Evolutionary conservation across 1,140 invertebrate genomes (phyloP).

Genomic region (Drosophila subpulchrella): DNA sequence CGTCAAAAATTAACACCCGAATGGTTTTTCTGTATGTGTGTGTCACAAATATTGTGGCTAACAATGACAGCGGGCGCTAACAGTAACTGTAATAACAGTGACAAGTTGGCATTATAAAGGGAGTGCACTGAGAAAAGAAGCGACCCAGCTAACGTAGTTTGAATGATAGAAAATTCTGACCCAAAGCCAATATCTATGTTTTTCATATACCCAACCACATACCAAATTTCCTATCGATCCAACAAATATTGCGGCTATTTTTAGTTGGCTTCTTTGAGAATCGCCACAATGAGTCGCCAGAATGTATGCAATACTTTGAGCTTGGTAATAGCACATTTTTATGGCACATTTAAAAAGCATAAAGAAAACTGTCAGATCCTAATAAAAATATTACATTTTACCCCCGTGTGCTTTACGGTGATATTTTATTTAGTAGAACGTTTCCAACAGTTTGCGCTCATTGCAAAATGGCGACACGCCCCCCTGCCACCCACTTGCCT

Average conservation of each 20-base stretch:
- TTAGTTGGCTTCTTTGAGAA: not conserved
- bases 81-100: not conserved
- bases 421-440: not conserved
- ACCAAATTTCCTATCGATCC: not conserved
- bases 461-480: slow-evolving; percentile 27
- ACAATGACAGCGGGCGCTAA: slow-evolving; percentile 3
- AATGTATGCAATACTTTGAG: not conserved
- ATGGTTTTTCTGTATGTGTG: not conserved
- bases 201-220: no score
- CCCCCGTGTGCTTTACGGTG: not conserved
- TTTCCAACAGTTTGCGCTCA: not conserved
- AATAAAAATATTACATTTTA: not conserved
- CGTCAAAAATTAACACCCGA: slow-evolving; percentile 28
- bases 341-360: not conserved
- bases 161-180: not conserved
- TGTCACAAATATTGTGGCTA: slow-evolving; percentile 3
- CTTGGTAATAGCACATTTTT: no score
- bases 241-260: not conserved
- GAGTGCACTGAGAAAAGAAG: not conserved
- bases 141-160: no score
- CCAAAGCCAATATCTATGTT: not conserved
- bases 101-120: slow-evolving; percentile 3
- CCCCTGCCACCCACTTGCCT: not conserved
- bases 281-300: not conserved
- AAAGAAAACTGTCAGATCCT: not conserved